These are phyloP conservation scores for Metallyticus violacea DNA, from an alignment of 2,888 invertebrate genomes.

Conservation along the genomic window DNA sequence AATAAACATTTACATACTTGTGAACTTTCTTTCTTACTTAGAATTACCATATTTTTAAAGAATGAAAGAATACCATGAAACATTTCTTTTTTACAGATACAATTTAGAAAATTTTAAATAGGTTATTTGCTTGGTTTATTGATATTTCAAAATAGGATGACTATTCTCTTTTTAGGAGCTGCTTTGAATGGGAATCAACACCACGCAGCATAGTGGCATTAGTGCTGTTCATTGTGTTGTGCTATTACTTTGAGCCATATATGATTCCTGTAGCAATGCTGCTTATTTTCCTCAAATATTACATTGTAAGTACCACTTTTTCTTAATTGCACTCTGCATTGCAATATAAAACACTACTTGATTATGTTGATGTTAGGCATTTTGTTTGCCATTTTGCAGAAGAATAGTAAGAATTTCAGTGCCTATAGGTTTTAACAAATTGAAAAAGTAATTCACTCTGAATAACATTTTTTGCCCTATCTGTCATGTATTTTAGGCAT, in stretches of 20 bases:
- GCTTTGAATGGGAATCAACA: conserved; percentile 96
- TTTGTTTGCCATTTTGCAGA: background rate
- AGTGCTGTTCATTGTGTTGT: conserved; percentile 78
- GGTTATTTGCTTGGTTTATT: background rate
- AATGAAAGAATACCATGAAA: background rate
- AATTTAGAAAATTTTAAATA: too few species aligned
- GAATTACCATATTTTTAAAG: too few species aligned
- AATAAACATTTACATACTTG: too few species aligned
- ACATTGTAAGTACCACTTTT: conserved; percentile 53
- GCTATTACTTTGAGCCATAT: conserved; percentile 94
- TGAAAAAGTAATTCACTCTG: background rate
- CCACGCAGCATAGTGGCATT: conserved; percentile 80
- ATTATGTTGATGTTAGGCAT: background rate
- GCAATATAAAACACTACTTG: background rate
- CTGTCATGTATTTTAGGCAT: too few species aligned
- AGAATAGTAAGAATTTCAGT: background rate
- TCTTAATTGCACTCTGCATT: background rate
- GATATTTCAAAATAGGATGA: background rate
- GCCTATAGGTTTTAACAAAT: background rate
- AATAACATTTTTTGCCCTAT: too few species aligned
- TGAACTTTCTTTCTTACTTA: too few species aligned
- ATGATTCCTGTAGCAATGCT: conserved; percentile 85
- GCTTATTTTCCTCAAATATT: conserved; percentile 74
- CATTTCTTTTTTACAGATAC: background rate
- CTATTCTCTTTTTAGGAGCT: conserved; percentile 61